These are phyloP conservation scores for Dermatophagoides farinae DNA, from an alignment of 1,140 invertebrate species.

Conservation along the genomic window DNA sequence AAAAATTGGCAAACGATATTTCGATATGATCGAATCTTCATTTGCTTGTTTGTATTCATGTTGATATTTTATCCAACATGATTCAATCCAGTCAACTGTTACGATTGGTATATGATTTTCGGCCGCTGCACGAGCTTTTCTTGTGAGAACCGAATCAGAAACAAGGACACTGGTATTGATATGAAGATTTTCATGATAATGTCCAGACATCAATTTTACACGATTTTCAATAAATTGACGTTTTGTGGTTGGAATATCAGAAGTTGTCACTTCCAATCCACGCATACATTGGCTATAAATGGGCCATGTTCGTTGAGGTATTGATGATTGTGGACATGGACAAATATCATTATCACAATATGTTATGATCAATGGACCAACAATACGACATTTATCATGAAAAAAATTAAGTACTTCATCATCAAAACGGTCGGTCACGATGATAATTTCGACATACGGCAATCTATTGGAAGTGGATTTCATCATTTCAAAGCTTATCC, in stretches of 20 bases:
- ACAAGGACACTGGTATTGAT: background rate
- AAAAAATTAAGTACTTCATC: background rate
- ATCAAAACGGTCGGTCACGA: background rate
- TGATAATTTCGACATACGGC: too few relatives aligned
- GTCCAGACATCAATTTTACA: slow-evolving; percentile 4
- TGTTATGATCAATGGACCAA: background rate
- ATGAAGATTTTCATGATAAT: background rate
- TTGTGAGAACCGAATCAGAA: background rate
- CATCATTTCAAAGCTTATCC: background rate
- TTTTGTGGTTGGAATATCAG: background rate
- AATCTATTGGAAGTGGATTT: too few relatives aligned
- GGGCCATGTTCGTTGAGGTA: background rate
- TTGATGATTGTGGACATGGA: background rate
- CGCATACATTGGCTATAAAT: slow-evolving; percentile 9
- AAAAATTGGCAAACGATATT: slow-evolving; percentile 4
- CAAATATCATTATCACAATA: background rate
- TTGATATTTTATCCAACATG: slow-evolving; percentile 5
- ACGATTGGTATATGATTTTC: background rate
- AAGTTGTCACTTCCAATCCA: background rate
- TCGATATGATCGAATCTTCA: background rate
- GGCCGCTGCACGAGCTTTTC: background rate
- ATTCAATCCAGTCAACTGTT: background rate
- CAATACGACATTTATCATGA: background rate
- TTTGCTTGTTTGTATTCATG: background rate
- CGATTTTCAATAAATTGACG: background rate